Conservation (phyloP, 1,140 invertebrate species). For the Uloborus diversus region DNA sequence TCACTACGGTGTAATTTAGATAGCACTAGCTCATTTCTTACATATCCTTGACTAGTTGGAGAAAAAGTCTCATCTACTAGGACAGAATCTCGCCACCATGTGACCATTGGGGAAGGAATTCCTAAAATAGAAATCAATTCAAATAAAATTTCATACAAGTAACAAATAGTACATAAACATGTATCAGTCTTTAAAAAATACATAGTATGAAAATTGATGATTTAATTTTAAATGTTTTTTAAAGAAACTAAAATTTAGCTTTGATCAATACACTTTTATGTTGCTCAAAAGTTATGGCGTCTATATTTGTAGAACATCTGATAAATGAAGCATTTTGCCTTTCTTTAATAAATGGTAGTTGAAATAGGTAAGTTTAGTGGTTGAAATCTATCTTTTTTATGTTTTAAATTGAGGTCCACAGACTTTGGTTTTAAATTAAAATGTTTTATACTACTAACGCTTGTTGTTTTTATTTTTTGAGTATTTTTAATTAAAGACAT, state of each 20-base stretch:
- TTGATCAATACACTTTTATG: no score
- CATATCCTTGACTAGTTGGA: conserved; percentile 73
- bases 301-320: no score
- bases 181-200: neutral
- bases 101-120: conserved; percentile 78
- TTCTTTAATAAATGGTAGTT: no score
- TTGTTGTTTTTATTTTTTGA: no score
- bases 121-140: conserved; percentile 68
- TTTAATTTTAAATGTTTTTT: neutral
- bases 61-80: conserved; percentile 84
- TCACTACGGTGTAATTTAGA: conserved; percentile 80
- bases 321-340: no score
- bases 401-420: no score
- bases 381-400: no score
- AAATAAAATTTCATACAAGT: neutral
- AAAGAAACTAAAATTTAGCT: neutral
- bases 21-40: conserved; percentile 79
- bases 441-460: no score
- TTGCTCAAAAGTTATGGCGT: no score
- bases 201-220: neutral
- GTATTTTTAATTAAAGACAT: no score
- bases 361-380: no score
- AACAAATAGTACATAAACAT: neutral
- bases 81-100: conserved; percentile 83
- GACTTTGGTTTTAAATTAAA: no score